Evolutionary conservation across 1,140 invertebrate species (phyloP).

Genomic region (Apis mellifera): Amel_HAv3.1 CM009941.2:13039001-13039500

Average conservation of each 20-base stretch:
- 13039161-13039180: conserved; percentile 41
- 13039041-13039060: not conserved
- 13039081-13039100: not conserved
- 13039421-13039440: too few relatives aligned
- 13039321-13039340: not conserved
- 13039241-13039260: conserved; percentile 1
- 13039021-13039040: not conserved
- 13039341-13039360: too few relatives aligned
- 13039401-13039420: not conserved
- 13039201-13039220: not conserved
- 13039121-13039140: conserved; percentile 28
- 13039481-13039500: too few relatives aligned
- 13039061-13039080: not conserved
- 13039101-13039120: not conserved
- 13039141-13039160: conserved; percentile 1
- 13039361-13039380: not conserved
- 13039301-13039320: not conserved
- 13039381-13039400: not conserved
- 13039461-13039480: too few relatives aligned
- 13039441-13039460: too few relatives aligned
- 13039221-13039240: conserved; percentile 56
- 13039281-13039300: conserved; percentile 19
- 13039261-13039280: conserved; percentile 4
- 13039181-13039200: not conserved
- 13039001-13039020: not conserved